phyloP scores from a whole-genome alignment of 1,140 invertebrate species.

The Melitaea cinxia region DNA sequence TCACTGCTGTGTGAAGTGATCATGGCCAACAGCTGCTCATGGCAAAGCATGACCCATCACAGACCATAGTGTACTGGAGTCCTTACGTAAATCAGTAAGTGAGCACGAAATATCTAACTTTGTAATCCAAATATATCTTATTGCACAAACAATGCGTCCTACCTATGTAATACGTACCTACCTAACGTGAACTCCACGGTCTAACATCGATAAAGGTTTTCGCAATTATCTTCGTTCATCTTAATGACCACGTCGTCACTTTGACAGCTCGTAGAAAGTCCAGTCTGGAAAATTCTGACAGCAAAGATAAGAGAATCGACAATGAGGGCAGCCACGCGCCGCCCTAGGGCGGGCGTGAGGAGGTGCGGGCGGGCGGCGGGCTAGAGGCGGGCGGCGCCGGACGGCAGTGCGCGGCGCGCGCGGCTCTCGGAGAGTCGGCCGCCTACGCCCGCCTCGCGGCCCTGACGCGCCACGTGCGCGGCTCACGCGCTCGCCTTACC shows the following conservation, averaged over 20 bases:
- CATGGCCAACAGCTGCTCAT: too few relatives aligned
- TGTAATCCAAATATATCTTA: too few relatives aligned
- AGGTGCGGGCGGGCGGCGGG: slow-evolving; percentile 41
- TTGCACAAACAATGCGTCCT: too few relatives aligned
- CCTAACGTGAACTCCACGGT: too few relatives aligned
- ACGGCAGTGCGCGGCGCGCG: slow-evolving; percentile 67
- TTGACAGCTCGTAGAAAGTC: not conserved
- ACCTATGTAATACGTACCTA: too few relatives aligned
- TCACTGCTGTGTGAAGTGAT: too few relatives aligned
- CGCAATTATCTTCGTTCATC: not conserved
- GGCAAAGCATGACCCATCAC: too few relatives aligned
- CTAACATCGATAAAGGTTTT: slow-evolving; percentile 6
- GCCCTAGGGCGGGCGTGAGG: slow-evolving; percentile 27
- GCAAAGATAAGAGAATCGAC: slow-evolving; percentile 38
- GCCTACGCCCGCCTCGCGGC: slow-evolving; percentile 33
- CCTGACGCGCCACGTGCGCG: slow-evolving; percentile 33
- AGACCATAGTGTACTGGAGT: too few relatives aligned
- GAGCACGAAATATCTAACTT: too few relatives aligned
- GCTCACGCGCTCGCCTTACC: slow-evolving; percentile 6
- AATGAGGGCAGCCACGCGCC: slow-evolving; percentile 31
- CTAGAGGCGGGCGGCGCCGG: slow-evolving; percentile 39
- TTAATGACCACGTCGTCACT: slow-evolving; percentile 1
- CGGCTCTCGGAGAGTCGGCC: slow-evolving; percentile 52
- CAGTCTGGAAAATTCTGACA: slow-evolving; percentile 23
- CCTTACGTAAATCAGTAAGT: too few relatives aligned